Conservation (phyloP, 2,888 invertebrate species). For the Orthosia cruda region DNA sequence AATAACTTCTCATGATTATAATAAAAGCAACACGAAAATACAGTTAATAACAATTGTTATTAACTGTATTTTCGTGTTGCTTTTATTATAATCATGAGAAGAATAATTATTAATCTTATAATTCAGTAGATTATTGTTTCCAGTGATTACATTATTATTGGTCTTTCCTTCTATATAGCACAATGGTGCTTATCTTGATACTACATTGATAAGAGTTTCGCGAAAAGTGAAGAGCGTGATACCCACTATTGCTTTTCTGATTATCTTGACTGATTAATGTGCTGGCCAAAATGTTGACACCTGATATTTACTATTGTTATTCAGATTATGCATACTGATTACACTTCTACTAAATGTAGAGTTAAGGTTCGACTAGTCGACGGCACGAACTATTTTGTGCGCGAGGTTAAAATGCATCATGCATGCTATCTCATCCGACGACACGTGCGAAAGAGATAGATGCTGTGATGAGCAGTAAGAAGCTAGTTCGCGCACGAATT, state of each 20-base stretch:
- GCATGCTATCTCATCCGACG: too few relatives aligned
- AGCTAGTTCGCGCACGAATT: too few relatives aligned
- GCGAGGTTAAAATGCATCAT: too few relatives aligned
- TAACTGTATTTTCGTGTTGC: too few relatives aligned
- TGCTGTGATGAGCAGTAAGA: too few relatives aligned
- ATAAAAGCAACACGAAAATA: conserved; percentile 46
- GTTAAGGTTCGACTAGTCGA: too few relatives aligned
- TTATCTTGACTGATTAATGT: conserved; percentile 60
- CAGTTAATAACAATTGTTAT: not conserved
- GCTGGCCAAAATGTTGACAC: conserved; percentile 47
- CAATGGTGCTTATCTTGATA: conserved; percentile 57
- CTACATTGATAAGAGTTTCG: conserved; percentile 61
- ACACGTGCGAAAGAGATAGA: too few relatives aligned
- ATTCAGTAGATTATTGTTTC: conserved; percentile 52
- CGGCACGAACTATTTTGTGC: too few relatives aligned
- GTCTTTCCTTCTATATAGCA: conserved; percentile 52
- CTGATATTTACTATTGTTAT: conserved; percentile 46
- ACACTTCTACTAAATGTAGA: conserved; percentile 24
- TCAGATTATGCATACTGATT: conserved; percentile 50
- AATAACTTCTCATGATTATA: conserved; percentile 65
- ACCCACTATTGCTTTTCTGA: conserved; percentile 50
- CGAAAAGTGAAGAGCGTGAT: conserved; percentile 60
- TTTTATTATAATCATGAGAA: too few relatives aligned
- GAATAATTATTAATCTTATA: conserved; percentile 43
- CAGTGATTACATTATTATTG: conserved; percentile 46